These are phyloP conservation scores for Centrocercus urophasianus DNA, from an alignment of 2,113 vertebrate species.

Conservation along the genomic window DNA sequence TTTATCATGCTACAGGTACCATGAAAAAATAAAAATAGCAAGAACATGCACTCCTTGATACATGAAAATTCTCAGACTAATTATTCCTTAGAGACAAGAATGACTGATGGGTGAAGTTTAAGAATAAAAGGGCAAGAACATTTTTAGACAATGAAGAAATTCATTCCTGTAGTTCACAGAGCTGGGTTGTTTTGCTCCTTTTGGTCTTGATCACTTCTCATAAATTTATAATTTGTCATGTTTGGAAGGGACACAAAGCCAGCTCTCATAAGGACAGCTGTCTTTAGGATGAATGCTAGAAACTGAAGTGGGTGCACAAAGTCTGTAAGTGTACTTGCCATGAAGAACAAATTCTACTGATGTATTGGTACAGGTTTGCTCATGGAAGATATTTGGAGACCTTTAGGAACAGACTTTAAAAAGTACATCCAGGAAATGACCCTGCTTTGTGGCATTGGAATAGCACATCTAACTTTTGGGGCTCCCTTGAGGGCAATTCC, in stretches of 20 bases:
- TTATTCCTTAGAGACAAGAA: neutral
- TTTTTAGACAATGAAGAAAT: conserved; percentile 43
- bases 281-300: neutral
- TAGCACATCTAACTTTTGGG: neutral
- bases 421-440: neutral
- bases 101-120: conserved; percentile 38
- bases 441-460: neutral
- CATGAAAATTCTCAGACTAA: neutral
- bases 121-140: conserved; percentile 29
- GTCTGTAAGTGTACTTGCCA: neutral
- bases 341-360: neutral
- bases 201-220: neutral
- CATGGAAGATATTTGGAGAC: neutral
- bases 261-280: neutral
- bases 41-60: neutral
- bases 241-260: neutral
- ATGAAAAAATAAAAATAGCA: neutral
- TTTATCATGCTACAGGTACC: neutral
- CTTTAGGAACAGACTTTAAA: neutral
- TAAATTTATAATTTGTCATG: neutral
- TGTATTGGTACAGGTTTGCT: neutral
- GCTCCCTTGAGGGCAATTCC: neutral
- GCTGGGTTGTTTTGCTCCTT: neutral
- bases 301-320: neutral
- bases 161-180: neutral